Conservation (phyloP, 2,113 vertebrate genomes). For the Chaetops frenatus region DNA sequence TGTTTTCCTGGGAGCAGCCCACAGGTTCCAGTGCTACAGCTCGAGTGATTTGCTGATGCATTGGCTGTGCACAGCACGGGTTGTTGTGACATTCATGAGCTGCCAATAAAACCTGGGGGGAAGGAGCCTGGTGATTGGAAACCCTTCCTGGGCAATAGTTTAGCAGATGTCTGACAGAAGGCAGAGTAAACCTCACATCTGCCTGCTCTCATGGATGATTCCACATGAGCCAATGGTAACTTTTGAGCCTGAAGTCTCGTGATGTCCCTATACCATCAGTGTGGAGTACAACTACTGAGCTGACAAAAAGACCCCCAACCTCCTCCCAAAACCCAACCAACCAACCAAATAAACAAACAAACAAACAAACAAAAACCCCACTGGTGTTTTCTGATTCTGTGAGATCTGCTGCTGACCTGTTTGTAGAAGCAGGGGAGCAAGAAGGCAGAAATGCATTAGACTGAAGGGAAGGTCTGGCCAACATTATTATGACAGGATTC, state of each 20-base stretch:
- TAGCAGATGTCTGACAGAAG: neutral
- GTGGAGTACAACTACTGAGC: neutral
- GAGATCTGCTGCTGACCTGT: neutral
- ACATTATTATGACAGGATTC: neutral
- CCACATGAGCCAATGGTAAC: neutral
- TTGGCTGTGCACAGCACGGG: neutral
- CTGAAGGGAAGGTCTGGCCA: neutral
- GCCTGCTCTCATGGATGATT: neutral
- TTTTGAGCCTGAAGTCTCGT: neutral
- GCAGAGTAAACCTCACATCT: neutral
- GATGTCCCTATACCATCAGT: neutral
- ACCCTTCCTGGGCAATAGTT: neutral
- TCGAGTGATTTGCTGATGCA: neutral
- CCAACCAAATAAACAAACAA: neutral
- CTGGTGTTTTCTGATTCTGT: neutral
- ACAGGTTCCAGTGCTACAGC: neutral
- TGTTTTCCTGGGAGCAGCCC: neutral
- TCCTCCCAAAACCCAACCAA: neutral
- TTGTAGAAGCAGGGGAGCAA: neutral
- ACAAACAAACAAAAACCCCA: accelerated
- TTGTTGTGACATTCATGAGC: neutral
- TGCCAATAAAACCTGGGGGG: neutral
- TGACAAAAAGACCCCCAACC: neutral
- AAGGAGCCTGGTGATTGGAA: neutral
- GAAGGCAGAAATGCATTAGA: neutral